Evolutionary conservation across 2,888 invertebrate species (phyloP).

Genomic region (Eupithecia dodoneata): DNA sequence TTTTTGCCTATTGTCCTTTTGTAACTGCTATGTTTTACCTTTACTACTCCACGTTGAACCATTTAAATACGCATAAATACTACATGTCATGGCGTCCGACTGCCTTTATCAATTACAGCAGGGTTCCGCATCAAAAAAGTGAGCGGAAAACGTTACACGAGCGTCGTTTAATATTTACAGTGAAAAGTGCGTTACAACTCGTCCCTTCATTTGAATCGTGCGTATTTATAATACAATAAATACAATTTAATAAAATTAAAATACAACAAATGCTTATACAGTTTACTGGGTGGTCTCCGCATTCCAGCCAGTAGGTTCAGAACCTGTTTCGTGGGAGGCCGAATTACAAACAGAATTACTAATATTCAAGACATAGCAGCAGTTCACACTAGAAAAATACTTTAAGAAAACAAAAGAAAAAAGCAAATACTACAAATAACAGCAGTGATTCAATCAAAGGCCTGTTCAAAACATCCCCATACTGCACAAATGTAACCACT

Average conservation of each 20-base stretch:
- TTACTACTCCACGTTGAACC: constrained; percentile 56
- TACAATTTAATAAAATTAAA: no score
- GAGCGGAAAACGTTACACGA: constrained; percentile 59
- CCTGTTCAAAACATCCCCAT: neutral
- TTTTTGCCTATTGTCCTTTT: no score
- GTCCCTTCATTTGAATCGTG: constrained; percentile 20
- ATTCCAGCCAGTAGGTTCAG: no score
- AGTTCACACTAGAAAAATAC: no score
- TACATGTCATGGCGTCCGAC: constrained; percentile 72
- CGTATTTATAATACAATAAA: no score
- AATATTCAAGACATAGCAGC: no score
- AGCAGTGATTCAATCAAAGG: neutral
- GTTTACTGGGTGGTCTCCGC: no score
- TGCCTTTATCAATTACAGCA: constrained; percentile 80
- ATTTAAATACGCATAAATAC: constrained; percentile 81
- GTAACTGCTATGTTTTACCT: neutral
- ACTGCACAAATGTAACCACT: constrained; percentile 11
- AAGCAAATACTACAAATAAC: no score
- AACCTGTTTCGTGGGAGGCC: no score
- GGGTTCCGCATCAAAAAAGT: constrained; percentile 67
- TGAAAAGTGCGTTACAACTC: constrained; percentile 39
- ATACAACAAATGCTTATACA: no score
- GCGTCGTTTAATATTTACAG: constrained; percentile 67
- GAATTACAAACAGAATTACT: no score
- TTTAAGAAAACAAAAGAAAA: no score